Conservation (phyloP, 2,888 invertebrate genomes). For the Xanthorhoe spadicearia region DNA sequence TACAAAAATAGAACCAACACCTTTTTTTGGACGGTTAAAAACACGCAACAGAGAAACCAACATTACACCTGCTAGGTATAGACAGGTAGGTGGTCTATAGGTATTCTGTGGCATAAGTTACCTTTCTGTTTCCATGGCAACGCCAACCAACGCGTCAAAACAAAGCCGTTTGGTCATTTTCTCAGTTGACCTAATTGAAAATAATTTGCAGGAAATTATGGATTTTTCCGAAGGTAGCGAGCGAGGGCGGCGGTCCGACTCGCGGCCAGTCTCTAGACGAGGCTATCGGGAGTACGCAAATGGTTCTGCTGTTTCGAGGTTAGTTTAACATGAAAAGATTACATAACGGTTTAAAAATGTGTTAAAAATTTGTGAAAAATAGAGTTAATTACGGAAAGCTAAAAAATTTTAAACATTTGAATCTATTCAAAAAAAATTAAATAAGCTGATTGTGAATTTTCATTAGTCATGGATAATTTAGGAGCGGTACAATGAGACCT, state of each 20-base stretch:
- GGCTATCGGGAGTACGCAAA: constrained; percentile 72
- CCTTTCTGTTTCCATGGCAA: constrained; percentile 61
- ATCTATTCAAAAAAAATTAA: no score
- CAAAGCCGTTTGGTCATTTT: constrained; percentile 65
- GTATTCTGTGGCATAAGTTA: constrained; percentile 1
- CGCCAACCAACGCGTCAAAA: constrained; percentile 61
- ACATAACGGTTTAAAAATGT: not conserved
- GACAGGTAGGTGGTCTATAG: no score
- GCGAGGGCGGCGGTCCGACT: constrained; percentile 61
- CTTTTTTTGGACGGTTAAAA: no score
- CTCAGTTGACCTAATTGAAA: constrained; percentile 57
- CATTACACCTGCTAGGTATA: no score
- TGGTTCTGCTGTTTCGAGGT: constrained; percentile 71
- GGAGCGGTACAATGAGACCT: constrained; percentile 76
- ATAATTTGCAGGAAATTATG: constrained; percentile 62
- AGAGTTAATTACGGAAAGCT: no score
- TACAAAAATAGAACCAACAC: no score
- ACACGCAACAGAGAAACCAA: no score
- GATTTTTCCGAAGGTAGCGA: constrained; percentile 76
- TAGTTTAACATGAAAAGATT: not conserved
- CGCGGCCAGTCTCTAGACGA: constrained; percentile 73
- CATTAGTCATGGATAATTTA: no score
- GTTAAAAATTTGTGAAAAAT: not conserved
- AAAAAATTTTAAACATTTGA: no score
- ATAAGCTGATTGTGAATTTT: no score